A percentile compares a stretch with the other conserved stretches of the same genome.
Conservation (phyloP, 2,113 vertebrate species). For the Aramus guarauna region DNA sequence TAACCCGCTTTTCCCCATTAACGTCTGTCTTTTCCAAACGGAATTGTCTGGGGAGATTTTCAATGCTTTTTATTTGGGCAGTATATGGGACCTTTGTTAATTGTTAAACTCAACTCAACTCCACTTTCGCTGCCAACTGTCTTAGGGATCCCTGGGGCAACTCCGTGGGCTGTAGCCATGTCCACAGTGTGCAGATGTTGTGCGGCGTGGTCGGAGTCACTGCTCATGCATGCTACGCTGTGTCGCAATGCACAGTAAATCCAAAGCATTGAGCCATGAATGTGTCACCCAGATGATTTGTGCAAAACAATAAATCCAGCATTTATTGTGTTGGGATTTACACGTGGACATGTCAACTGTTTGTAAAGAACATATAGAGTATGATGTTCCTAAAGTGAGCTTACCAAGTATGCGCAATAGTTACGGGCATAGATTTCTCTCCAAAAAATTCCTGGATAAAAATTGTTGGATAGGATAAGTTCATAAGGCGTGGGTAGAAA, state of each 20-base stretch:
- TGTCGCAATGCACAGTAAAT: slow-evolving; percentile 4
- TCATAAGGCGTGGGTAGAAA: background rate
- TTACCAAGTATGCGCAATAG: background rate
- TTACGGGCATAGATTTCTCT: background rate
- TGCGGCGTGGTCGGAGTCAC: background rate
- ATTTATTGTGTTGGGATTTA: background rate
- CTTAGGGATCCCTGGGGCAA: background rate
- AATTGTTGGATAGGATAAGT: background rate
- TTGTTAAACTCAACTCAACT: background rate
- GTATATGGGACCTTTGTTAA: background rate
- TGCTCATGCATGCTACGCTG: background rate
- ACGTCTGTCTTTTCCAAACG: background rate
- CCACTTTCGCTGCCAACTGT: background rate
- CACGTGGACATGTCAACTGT: background rate
- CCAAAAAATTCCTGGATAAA: background rate
- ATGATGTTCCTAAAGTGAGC: background rate
- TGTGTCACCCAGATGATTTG: slow-evolving; percentile 33
- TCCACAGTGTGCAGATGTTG: background rate
- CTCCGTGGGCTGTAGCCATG: background rate
- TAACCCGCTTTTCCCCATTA: background rate
- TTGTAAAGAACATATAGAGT: background rate
- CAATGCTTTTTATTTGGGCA: background rate
- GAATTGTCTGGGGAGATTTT: background rate
- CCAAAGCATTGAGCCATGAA: background rate
- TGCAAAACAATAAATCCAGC: background rate